A percentile compares a stretch with the other conserved stretches of the same genome.
Conservation (phyloP, 2,888 invertebrate species). For the Empis livida region DNA sequence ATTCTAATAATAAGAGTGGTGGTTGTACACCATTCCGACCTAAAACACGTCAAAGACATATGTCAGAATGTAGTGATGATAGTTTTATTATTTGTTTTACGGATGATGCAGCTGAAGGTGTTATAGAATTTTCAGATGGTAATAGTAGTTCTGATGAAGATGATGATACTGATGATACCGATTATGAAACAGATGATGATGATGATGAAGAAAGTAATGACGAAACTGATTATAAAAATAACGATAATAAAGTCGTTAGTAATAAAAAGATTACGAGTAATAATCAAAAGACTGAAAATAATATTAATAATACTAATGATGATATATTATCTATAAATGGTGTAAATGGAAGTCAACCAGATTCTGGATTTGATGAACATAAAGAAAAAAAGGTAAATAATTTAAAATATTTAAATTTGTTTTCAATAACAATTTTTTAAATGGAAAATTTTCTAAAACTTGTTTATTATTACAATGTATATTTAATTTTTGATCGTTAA, state of each 20-base stretch:
- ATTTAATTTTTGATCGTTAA: no score
- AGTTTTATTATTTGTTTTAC: constrained; percentile 18
- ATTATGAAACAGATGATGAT: constrained; percentile 8
- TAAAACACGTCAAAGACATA: constrained; percentile 12
- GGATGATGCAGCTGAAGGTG: constrained; percentile 13
- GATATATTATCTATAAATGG: background rate
- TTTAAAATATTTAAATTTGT: background rate
- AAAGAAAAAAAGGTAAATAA: constrained; percentile 17
- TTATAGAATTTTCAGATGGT: constrained; percentile 4
- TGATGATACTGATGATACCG: constrained; percentile 3
- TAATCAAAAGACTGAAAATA: constrained; percentile 7
- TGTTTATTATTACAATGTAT: no score
- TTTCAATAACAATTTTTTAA: no score
- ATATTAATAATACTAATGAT: background rate
- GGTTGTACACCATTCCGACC: background rate
- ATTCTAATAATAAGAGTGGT: background rate
- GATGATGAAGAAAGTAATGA: constrained; percentile 8
- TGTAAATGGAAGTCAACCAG: constrained; percentile 9
- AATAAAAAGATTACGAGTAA: constrained; percentile 5
- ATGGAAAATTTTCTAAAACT: no score
- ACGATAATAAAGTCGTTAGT: constrained; percentile 1
- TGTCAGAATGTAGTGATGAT: constrained; percentile 21
- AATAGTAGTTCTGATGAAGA: constrained; percentile 3
- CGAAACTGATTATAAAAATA: constrained; percentile 9
- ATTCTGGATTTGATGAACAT: constrained; percentile 17